Evolutionary conservation across 2,113 vertebrate genomes (phyloP).

Genomic region (Andinoacara biseriatus): DNA sequence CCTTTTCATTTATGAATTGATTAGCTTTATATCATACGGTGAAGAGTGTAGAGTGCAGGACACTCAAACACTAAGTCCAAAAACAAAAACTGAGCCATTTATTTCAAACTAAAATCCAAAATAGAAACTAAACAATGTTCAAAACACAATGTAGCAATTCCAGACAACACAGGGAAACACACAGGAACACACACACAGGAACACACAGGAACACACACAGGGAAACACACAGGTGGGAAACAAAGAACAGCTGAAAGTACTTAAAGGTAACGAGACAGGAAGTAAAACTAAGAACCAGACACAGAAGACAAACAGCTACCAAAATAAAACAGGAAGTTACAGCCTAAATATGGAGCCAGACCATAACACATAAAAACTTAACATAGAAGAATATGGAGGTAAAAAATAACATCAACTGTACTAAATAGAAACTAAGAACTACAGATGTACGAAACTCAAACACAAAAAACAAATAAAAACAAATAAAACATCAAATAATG

Average conservation of each 20-base stretch:
- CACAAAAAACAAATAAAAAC: rapidly evolving
- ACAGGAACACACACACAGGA: rapidly evolving
- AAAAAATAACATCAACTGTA: background rate
- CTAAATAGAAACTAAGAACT: background rate
- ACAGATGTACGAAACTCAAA: background rate
- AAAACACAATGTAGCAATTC: background rate
- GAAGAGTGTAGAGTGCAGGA: too few species aligned
- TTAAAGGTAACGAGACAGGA: background rate
- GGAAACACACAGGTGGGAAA: background rate
- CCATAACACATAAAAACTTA: background rate
- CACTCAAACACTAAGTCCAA: background rate
- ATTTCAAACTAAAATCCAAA: background rate
- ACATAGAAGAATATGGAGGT: too few species aligned
- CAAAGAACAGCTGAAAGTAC: background rate
- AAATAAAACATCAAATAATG: background rate
- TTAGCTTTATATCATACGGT: too few species aligned
- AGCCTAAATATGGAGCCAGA: background rate
- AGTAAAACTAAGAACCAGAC: background rate
- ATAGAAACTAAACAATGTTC: rapidly evolving
- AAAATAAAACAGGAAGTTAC: background rate
- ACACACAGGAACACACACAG: rapidly evolving
- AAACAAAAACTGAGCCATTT: background rate
- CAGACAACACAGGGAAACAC: rapidly evolving
- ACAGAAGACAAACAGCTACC: background rate
- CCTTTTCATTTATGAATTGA: background rate